Percentiles rank a stretch among this genome's conserved stretches.
Evolutionary conservation across 92 coral and sea anemone genomes (phyloP).

Genomic region (Epizoanthus rinbou): DNA sequence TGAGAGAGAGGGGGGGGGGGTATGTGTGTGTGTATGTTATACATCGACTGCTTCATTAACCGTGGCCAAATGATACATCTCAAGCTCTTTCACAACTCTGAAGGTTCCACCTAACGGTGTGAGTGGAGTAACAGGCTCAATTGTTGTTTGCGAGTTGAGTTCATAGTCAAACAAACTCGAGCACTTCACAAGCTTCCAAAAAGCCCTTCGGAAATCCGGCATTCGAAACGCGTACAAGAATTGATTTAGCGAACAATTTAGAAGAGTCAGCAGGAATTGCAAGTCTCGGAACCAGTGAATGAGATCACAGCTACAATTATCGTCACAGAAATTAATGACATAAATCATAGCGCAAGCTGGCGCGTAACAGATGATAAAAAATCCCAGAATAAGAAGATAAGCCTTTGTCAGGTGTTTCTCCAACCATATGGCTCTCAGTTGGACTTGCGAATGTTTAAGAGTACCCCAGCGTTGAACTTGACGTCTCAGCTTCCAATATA

Average conservation of each 20-base stretch:
- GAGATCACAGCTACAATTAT: slow-evolving; percentile 54
- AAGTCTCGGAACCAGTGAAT: slow-evolving; percentile 81
- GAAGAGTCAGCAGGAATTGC: slow-evolving; percentile 70
- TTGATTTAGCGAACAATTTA: slow-evolving; percentile 79
- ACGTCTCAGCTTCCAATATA: slow-evolving; percentile 66
- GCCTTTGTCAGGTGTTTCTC: slow-evolving; percentile 64
- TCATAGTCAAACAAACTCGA: slow-evolving; percentile 23
- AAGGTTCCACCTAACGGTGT: slow-evolving; percentile 7
- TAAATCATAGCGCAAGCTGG: slow-evolving; percentile 78
- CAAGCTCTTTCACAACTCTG: slow-evolving; percentile 3
- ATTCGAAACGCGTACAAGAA: slow-evolving; percentile 79
- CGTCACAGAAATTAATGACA: slow-evolving; percentile 64
- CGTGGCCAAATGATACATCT: not conserved
- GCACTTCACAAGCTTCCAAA: slow-evolving; percentile 39
- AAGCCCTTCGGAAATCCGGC: slow-evolving; percentile 71
- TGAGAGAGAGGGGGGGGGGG: no score
- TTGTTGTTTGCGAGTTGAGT: slow-evolving; percentile 3
- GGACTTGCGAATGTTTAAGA: slow-evolving; percentile 52
- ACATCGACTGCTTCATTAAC: not conserved
- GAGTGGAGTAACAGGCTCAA: slow-evolving; percentile 15
- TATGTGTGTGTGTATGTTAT: no score
- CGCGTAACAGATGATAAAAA: slow-evolving; percentile 63
- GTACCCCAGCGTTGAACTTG: slow-evolving; percentile 77
- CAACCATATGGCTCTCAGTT: slow-evolving; percentile 53
- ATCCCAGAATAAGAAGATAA: slow-evolving; percentile 65